phyloP scores from a whole-genome alignment of 2,888 invertebrate species.

The Amiota minor region DNA sequence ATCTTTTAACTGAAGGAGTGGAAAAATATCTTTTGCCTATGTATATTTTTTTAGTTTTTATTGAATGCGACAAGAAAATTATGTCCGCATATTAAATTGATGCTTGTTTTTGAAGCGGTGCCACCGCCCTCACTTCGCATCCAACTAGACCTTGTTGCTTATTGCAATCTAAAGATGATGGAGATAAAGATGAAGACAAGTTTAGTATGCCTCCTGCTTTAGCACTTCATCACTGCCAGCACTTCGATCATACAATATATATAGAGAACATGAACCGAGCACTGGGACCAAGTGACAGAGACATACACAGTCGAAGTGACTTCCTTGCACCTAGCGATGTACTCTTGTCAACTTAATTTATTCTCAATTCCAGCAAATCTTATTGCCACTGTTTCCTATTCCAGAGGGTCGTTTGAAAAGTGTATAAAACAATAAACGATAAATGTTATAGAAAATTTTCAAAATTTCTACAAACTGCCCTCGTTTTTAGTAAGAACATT shows the following conservation, averaged over 20 bases:
- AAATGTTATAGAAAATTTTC: too few relatives aligned
- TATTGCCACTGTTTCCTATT: background rate
- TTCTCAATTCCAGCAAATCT: constrained; percentile 55
- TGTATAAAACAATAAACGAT: background rate
- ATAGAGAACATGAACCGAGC: background rate
- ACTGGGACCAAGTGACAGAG: background rate
- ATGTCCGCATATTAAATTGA: constrained; percentile 66
- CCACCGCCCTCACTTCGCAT: background rate
- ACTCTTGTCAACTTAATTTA: constrained; percentile 66
- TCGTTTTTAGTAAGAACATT: constrained; percentile 10
- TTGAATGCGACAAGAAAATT: constrained; percentile 68
- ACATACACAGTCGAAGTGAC: constrained; percentile 40
- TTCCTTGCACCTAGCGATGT: constrained; percentile 36
- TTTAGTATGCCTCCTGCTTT: constrained; percentile 7
- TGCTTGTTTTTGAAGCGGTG: constrained; percentile 39
- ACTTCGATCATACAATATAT: constrained; percentile 6
- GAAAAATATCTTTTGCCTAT: background rate
- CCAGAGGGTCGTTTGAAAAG: constrained; percentile 28
- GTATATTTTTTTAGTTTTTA: constrained; percentile 30
- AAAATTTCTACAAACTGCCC: background rate
- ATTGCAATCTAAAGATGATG: background rate
- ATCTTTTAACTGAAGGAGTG: background rate
- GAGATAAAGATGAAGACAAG: background rate
- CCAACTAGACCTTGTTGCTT: constrained; percentile 52
- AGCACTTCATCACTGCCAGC: constrained; percentile 27